Evolutionary conservation across 2,113 vertebrate species (phyloP), one percentile per base, ranked within the genome.

Genomic region (Osmerus mordax): DNA sequence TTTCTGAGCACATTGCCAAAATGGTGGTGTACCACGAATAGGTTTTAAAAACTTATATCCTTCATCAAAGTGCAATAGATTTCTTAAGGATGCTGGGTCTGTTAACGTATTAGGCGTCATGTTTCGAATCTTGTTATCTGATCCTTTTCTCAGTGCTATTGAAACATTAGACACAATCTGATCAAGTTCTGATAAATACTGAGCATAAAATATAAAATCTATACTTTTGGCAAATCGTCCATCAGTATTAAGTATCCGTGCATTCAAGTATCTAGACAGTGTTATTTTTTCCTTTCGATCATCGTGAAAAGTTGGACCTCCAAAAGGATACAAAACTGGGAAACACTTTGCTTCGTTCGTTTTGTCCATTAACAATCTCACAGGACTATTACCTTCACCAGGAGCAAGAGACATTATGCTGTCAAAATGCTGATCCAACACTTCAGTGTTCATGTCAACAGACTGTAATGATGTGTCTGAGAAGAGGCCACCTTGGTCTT

Each of bases 291-390:
- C 3, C 18, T 47, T 4, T 69, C 64, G 63, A 16, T 21, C 16
- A 58, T 63, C 59, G 63, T 72, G 64, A 55, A 55, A 80, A 2
- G 66, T 70, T 4, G 3, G 6, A 2, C 21, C 3, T 2, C 71
- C 78, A 4, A 4, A 21, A 1, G 74, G 78, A 52, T 61, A 77
- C 0, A 80, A 12, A 12, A 74, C 78, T 7, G 75, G 78, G 54
- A 77, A 81, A 68, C 74, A 71, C 52, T 74, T 81, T 2, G 63
- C 67, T 5, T 81, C 62, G 52, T 80, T 80, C 0, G 74, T 67
- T 47, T 73, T 23, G 56, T 80, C 78, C 0, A 6, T 1, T 3
- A 78, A 25, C 18, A 78, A 11, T 4, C 11, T 67, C 1, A 78
- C 29, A 28, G 77, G 72, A 67, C 51, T 74, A 12, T 74, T 74